Conservation (phyloP, 2,888 invertebrate genomes). For the Sarcophaga rosellei region DNA sequence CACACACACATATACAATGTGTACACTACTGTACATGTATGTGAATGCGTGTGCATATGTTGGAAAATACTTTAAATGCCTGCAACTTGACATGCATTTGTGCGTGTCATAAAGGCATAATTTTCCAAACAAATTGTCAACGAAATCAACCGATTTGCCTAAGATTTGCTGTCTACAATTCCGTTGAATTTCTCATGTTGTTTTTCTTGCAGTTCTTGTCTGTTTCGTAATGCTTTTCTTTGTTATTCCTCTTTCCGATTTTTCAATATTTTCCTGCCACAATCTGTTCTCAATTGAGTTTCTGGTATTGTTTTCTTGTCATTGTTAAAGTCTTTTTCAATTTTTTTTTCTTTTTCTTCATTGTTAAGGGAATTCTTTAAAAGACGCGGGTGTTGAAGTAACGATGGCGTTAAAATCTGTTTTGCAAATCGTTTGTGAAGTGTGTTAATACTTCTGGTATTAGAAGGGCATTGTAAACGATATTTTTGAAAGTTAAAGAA, state of each 20-base stretch:
- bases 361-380: not conserved
- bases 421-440: not conserved
- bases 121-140: constrained; percentile 40
- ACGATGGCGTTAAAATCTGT: not conserved
- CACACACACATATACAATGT: too few species aligned
- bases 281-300: too few species aligned
- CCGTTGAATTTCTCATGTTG: constrained; percentile 1
- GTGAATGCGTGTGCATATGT: constrained; percentile 5
- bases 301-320: not conserved
- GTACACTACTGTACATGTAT: not conserved
- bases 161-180: not conserved
- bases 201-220: not conserved
- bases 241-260: too few species aligned
- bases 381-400: not conserved
- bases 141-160: constrained; percentile 38
- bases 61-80: not conserved
- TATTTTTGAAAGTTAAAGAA: too few species aligned
- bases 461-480: too few species aligned
- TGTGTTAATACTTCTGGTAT: too few species aligned
- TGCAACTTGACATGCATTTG: constrained; percentile 50
- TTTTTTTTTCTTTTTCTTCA: not conserved
- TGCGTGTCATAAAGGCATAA: constrained; percentile 53
- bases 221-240: too few species aligned
- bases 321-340: not conserved
- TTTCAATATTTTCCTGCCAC: too few species aligned